Conservation (phyloP, 2,797 vertebrate genomes). For the Danio albolineatus region DNA sequence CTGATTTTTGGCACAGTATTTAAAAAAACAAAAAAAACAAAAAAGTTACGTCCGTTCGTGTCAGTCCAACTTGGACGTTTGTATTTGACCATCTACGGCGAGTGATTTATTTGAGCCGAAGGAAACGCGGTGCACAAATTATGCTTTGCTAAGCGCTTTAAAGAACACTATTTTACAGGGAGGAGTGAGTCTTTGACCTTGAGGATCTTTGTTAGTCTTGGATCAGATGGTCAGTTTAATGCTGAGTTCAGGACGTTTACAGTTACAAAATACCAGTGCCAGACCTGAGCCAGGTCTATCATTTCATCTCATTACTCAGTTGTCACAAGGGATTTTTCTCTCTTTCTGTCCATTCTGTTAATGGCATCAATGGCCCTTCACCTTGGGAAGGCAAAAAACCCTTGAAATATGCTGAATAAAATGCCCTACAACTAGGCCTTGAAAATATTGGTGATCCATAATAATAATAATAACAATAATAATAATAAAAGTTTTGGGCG, state of each 20-base stretch:
- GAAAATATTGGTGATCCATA: too few species aligned
- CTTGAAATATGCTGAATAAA: background rate
- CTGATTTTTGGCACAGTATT: slow-evolving; percentile 34
- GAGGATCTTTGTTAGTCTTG: slow-evolving; percentile 49
- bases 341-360: slow-evolving; percentile 38
- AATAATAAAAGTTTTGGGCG: too few species aligned
- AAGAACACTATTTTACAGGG: slow-evolving; percentile 44
- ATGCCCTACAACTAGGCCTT: background rate
- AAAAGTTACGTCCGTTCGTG: background rate
- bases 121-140: slow-evolving; percentile 45
- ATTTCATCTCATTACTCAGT: slow-evolving; percentile 56
- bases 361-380: slow-evolving; percentile 35
- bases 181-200: slow-evolving; percentile 45
- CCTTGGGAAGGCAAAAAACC: slow-evolving; percentile 10
- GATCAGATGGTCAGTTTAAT: slow-evolving; percentile 58
- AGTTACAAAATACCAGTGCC: slow-evolving; percentile 53
- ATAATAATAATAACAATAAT: too few species aligned
- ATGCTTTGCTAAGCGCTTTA: slow-evolving; percentile 45
- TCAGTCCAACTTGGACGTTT: slow-evolving; percentile 11
- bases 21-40: too few species aligned
- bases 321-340: slow-evolving; percentile 44
- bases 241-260: slow-evolving; percentile 56
- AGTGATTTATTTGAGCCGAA: slow-evolving; percentile 47
- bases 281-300: slow-evolving; percentile 49
- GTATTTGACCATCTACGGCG: slow-evolving; percentile 21